Evolutionary conservation across 2,888 invertebrate genomes (phyloP).

Genomic region (Lamellibrachia columna): DNA sequence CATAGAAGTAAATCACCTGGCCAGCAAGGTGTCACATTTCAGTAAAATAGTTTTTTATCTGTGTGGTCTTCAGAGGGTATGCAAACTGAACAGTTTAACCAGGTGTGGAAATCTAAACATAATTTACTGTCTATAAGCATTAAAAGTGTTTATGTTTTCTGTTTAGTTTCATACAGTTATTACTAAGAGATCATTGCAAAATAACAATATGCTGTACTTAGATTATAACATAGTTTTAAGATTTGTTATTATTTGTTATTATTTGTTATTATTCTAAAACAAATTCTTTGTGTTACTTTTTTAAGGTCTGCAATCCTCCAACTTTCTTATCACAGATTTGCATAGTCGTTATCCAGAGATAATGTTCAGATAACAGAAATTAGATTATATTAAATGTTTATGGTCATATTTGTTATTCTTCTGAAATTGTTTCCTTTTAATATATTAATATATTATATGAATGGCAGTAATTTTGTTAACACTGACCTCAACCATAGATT

Average conservation of each 20-base stretch:
- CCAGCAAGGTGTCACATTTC: too few species aligned
- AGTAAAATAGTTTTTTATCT: too few species aligned
- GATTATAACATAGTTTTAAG: neutral
- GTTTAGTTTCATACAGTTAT: too few species aligned
- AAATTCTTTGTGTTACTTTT: neutral
- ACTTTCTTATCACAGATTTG: neutral
- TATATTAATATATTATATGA: neutral
- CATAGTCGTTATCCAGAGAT: neutral
- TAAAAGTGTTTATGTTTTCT: neutral
- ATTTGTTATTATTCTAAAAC: neutral
- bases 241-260: neutral
- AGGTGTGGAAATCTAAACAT: neutral
- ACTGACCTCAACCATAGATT: neutral
- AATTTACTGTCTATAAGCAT: neutral
- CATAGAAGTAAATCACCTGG: too few species aligned
- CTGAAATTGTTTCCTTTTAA: neutral
- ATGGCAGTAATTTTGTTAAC: neutral
- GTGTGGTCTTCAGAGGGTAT: neutral
- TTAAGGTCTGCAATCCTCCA: neutral
- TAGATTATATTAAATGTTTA: neutral
- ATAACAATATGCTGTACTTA: neutral
- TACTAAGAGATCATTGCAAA: too few species aligned
- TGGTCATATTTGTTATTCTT: neutral
- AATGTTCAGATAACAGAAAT: neutral
- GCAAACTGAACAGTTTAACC: neutral